Evolutionary conservation across 2,113 vertebrate genomes (phyloP).

Genomic region (Micromys minutus): DNA sequence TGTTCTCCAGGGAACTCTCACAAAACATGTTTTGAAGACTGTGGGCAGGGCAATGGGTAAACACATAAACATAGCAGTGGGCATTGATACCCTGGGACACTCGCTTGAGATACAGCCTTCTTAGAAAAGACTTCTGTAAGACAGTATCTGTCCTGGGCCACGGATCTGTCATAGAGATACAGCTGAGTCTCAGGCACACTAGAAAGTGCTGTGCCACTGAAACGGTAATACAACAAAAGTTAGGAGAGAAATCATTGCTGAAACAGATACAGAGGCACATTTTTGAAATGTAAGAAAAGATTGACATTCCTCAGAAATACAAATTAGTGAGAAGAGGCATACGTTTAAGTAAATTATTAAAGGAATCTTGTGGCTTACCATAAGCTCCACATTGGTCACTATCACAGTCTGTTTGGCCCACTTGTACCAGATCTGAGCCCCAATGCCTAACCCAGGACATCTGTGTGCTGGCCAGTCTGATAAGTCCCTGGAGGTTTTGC

Average conservation of each 20-base stretch:
- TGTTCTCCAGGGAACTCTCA: not conserved
- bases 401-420: not conserved
- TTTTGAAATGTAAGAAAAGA: conserved; percentile 14
- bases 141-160: not conserved
- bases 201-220: not conserved
- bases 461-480: not conserved
- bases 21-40: conserved; percentile 23
- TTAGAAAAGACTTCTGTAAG: not conserved
- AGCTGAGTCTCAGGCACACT: not conserved
- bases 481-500: not conserved
- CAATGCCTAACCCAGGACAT: not conserved
- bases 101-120: not conserved
- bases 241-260: not conserved
- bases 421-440: not conserved
- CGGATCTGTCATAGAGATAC: not conserved
- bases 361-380: not conserved
- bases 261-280: not conserved
- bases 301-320: not conserved
- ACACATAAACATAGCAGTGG: not conserved
- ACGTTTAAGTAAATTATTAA: not conserved
- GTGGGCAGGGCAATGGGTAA: not conserved
- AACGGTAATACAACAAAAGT: not conserved
- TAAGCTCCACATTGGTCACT: not conserved
- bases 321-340: not conserved
- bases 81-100: not conserved